phyloP scores from a whole-genome alignment of 2,888 invertebrate species.

The Chrysina gloriosa region DNA sequence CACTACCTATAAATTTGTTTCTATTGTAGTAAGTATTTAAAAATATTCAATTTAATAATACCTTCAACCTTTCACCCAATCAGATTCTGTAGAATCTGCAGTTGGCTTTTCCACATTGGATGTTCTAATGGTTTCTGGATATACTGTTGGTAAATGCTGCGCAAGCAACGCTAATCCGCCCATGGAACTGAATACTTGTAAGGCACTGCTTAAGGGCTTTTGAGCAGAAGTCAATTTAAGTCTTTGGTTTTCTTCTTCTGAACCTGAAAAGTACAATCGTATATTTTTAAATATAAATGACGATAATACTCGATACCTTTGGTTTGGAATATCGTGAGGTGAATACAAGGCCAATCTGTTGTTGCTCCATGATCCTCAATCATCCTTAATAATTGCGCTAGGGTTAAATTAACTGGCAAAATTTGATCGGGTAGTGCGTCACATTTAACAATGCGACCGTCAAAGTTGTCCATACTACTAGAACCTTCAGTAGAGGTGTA shows the following conservation, averaged over 20 bases:
- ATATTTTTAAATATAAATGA: neutral
- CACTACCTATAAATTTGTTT: slow-evolving; percentile 63
- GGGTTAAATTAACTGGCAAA: slow-evolving; percentile 59
- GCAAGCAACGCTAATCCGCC: slow-evolving; percentile 91
- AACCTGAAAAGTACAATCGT: slow-evolving; percentile 38
- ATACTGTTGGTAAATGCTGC: slow-evolving; percentile 88
- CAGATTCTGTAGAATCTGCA: slow-evolving; percentile 66
- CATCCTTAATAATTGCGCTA: slow-evolving; percentile 62
- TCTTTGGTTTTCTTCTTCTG: slow-evolving; percentile 51
- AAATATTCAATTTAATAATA: slow-evolving; percentile 41
- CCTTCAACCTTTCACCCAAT: slow-evolving; percentile 68
- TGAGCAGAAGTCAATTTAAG: slow-evolving; percentile 49
- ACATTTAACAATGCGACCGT: slow-evolving; percentile 61
- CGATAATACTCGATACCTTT: too few relatives aligned
- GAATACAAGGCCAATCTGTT: slow-evolving; percentile 63
- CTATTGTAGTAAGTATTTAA: neutral
- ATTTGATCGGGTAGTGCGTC: slow-evolving; percentile 59
- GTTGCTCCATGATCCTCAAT: slow-evolving; percentile 59
- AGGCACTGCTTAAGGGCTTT: slow-evolving; percentile 67
- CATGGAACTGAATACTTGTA: slow-evolving; percentile 88
- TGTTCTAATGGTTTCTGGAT: slow-evolving; percentile 78
- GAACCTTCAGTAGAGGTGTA: slow-evolving; percentile 53
- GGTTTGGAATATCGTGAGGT: slow-evolving; percentile 61
- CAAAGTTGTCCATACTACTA: slow-evolving; percentile 55
- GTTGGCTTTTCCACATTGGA: slow-evolving; percentile 71